Percentiles rank a stretch among this genome's conserved stretches.
Conservation (phyloP, 35 echinoderm and acorn worm species). For the Ophioderma brevispina region DNA sequence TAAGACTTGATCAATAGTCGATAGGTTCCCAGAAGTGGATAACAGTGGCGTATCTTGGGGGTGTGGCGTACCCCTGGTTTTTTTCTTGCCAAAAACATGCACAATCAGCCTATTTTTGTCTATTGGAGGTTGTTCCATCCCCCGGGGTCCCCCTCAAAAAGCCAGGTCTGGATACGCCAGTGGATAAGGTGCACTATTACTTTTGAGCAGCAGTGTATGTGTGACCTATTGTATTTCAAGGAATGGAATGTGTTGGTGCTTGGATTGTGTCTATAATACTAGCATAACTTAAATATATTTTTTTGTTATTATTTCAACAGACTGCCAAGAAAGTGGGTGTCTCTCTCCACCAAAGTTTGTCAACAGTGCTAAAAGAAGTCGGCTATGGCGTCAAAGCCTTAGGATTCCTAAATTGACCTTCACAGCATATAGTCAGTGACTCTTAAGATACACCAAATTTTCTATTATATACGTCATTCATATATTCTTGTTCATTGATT, state of each 20-base stretch:
- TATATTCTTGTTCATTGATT: too few species aligned
- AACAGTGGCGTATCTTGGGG: too few species aligned
- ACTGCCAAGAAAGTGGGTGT: constrained; percentile 79
- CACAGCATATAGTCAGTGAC: too few species aligned
- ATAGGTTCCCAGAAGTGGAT: too few species aligned
- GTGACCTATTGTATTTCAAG: neutral
- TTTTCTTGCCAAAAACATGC: too few species aligned
- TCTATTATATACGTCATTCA: too few species aligned
- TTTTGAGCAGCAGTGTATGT: neutral
- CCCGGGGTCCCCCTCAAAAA: too few species aligned
- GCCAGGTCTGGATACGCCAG: neutral
- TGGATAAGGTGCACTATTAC: neutral
- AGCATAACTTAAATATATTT: neutral
- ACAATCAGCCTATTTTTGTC: too few species aligned
- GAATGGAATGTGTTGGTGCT: too few species aligned
- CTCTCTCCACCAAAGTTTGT: constrained; percentile 48
- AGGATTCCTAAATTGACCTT: constrained; percentile 39
- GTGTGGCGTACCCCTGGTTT: too few species aligned
- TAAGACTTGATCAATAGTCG: neutral
- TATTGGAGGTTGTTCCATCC: too few species aligned
- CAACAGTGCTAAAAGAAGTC: constrained; percentile 44
- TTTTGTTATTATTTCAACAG: constrained; percentile 35
- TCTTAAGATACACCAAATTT: too few species aligned
- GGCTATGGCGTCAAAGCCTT: constrained; percentile 19
- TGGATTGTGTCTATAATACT: neutral